phyloP scores from a whole-genome alignment of 1,140 invertebrate species.

The Megathymus violae region DNA sequence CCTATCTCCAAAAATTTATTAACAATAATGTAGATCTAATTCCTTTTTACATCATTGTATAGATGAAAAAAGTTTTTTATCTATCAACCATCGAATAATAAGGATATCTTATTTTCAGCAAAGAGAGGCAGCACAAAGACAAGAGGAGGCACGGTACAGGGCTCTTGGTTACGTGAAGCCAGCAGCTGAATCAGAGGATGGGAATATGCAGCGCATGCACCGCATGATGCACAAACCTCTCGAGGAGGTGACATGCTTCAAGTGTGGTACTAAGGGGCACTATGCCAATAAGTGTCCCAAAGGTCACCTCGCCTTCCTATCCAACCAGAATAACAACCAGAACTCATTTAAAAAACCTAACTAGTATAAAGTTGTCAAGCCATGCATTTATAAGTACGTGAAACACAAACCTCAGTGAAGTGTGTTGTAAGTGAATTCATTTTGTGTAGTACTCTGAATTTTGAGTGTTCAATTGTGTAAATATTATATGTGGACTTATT shows the following conservation, averaged over 20 bases:
- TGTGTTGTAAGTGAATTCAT: too few relatives aligned
- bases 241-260: conserved; percentile 98
- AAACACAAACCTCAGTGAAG: conserved; percentile 31
- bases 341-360: conserved; percentile 68
- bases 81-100: too few relatives aligned
- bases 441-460: too few relatives aligned
- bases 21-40: too few relatives aligned
- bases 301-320: conserved; percentile 97
- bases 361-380: conserved; percentile 70
- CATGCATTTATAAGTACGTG: conserved; percentile 29
- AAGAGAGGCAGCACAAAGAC: conserved; percentile 78
- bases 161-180: conserved; percentile 78
- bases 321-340: conserved; percentile 75
- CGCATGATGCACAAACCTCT: conserved; percentile 87
- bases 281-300: conserved; percentile 99
- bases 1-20: too few relatives aligned
- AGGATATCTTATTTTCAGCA: conserved; percentile 56
- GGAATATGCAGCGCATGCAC: conserved; percentile 49
- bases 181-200: conserved; percentile 59
- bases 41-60: too few relatives aligned
- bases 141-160: conserved; percentile 80
- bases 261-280: conserved; percentile 99
- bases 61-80: too few relatives aligned
- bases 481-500: too few relatives aligned
- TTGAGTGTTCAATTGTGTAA: too few relatives aligned